Conservation (phyloP, 2,888 invertebrate species). For the Pseudococcus jackbeardsleyi region DNA sequence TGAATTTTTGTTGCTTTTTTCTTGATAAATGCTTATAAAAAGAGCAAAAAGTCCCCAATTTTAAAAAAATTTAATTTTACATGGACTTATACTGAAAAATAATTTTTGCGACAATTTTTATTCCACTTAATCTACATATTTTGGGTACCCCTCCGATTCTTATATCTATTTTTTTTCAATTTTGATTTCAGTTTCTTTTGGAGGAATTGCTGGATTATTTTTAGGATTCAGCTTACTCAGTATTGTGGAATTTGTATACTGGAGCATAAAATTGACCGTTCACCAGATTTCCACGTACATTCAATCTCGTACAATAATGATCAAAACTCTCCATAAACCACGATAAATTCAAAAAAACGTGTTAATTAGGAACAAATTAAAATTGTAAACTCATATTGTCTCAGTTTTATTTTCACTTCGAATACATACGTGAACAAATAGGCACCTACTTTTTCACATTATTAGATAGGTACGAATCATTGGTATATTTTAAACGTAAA, state of each 20-base stretch:
- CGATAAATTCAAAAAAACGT: background rate
- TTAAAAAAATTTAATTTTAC: too few relatives aligned
- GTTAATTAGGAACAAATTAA: too few relatives aligned
- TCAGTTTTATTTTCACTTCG: too few relatives aligned
- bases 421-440: background rate
- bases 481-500: background rate
- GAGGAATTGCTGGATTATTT: conserved; percentile 68
- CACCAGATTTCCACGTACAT: conserved; percentile 61
- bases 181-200: conserved; percentile 67
- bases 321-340: background rate
- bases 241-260: conserved; percentile 68
- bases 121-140: too few relatives aligned
- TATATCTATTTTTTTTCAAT: too few relatives aligned
- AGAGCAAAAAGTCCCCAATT: too few relatives aligned
- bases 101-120: too few relatives aligned
- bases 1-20: too few relatives aligned
- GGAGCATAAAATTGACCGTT: conserved; percentile 67
- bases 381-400: too few relatives aligned
- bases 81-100: too few relatives aligned
- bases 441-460: background rate
- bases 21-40: too few relatives aligned
- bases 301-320: background rate
- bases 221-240: conserved; percentile 68
- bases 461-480: background rate
- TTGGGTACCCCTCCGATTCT: too few relatives aligned